Evolutionary conservation across 2,797 vertebrate species (phyloP), one percentile per base, ranked within the genome.

Genomic region (Poecilia wingei): DNA sequence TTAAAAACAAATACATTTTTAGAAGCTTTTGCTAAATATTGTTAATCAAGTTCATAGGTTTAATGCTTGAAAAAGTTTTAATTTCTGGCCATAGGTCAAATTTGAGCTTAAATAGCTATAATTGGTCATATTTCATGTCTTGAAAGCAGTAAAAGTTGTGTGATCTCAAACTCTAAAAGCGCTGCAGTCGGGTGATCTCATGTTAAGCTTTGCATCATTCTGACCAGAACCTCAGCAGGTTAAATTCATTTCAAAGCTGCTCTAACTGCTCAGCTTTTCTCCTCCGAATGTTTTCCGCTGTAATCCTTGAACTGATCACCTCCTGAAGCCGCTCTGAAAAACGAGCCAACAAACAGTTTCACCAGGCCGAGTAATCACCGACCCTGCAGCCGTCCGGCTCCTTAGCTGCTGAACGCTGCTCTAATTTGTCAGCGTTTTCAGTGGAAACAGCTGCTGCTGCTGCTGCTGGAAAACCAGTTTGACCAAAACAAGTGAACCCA

Each of bases 391-490:
- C 22, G 46, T 76, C 18, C 49, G 16, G 41, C 51, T 43, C 76
- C 25, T 57, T 45, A 77, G 76, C 66, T 36, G 55, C 77, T 74
- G 55, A 72, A 61, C 22, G 72, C 78, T 55, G 78, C 61, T 31
- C 28, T 74, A 69, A 51, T 74, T 79, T 66, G 47, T 74, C 78
- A 74, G 78, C 12, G 69, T 18, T 55, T 33, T 79, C 78, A 74
- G 72, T 74, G 61, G 31, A 79, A 79, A 53, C 78, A 79, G 72
- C 78, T 79, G 76, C 76, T n/a, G 78, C 70, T 72, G 68, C 64
- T 28, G 53, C 53, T 68, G 71, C 61, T 66, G 61, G 41, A 71
- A 73, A 72, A 64, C 55, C 55, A 6, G 41, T 31, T 53, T 41
- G 72, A 75, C 51, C 39, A 33, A 79, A 79, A 79, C 78, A 79